A percentile compares a stretch with the other conserved stretches of the same genome.
These are phyloP conservation scores for Siphonodentalium dalli DNA, from an alignment of 2,888 invertebrate genomes.

Conservation along the genomic window DNA sequence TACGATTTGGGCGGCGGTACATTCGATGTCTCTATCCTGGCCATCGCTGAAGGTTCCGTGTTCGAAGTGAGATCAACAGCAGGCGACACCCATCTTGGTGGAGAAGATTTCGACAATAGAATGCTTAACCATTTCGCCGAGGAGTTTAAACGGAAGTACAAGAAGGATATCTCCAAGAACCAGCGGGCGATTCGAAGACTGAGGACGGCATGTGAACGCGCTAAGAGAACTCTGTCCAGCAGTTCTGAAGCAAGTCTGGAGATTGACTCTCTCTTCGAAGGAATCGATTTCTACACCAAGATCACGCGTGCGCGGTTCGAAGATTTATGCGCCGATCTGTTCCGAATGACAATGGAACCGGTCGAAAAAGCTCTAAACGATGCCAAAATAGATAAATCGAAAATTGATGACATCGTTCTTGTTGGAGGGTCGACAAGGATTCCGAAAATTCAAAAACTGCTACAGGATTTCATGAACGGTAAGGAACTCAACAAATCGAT, in stretches of 20 bases:
- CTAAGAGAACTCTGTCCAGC: slow-evolving; percentile 70
- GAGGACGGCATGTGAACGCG: slow-evolving; percentile 82
- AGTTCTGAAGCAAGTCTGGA: slow-evolving; percentile 73
- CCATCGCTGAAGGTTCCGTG: slow-evolving; percentile 71
- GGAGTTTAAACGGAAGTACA: slow-evolving; percentile 79
- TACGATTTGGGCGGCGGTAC: slow-evolving; percentile 78
- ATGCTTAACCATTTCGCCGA: slow-evolving; percentile 83
- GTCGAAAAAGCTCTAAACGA: slow-evolving; percentile 94
- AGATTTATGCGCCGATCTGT: slow-evolving; percentile 92
- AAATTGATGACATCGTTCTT: slow-evolving; percentile 77
- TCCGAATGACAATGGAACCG: slow-evolving; percentile 92
- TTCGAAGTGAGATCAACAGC: slow-evolving; percentile 84
- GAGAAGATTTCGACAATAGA: slow-evolving; percentile 77
- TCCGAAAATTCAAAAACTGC: slow-evolving; percentile 93
- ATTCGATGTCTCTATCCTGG: slow-evolving; percentile 67
- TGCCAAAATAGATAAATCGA: slow-evolving; percentile 85
- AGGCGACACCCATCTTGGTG: slow-evolving; percentile 84
- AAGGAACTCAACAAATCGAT: slow-evolving; percentile 96
- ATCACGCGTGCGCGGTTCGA: slow-evolving; percentile 95
- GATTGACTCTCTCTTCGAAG: slow-evolving; percentile 92
- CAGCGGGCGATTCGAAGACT: slow-evolving; percentile 87
- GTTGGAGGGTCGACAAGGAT: slow-evolving; percentile 94
- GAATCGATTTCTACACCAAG: slow-evolving; percentile 92
- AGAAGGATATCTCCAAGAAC: slow-evolving; percentile 70
- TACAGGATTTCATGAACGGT: slow-evolving; percentile 72